Conservation (phyloP, 2,113 vertebrate genomes). For the Apistogramma diplotaenia region DNA sequence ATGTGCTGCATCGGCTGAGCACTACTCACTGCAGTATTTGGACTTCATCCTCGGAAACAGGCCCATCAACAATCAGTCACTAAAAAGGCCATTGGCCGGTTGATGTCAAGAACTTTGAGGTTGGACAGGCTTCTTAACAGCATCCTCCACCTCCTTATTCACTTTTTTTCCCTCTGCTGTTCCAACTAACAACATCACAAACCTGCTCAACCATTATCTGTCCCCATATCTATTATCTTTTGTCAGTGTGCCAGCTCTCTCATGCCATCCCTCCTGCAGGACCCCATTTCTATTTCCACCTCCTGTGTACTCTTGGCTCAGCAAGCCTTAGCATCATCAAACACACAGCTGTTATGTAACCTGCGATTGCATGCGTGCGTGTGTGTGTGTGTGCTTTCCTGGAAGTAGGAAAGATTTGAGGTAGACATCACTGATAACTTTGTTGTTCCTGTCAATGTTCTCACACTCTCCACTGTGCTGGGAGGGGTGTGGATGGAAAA, state of each 20-base stretch:
- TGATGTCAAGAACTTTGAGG: conserved; percentile 51
- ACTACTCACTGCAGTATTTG: not conserved
- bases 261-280: not conserved
- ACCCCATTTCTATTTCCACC: conserved; percentile 20
- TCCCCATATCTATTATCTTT: not conserved
- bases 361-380: conserved; percentile 1
- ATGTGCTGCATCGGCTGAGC: not conserved
- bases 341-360: conserved; percentile 40
- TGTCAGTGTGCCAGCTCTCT: not conserved
- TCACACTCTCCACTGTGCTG: conserved; percentile 6
- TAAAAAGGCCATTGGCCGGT: conserved; percentile 37
- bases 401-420: conserved; percentile 55
- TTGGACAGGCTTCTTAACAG: conserved; percentile 54
- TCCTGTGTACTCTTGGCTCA: not conserved
- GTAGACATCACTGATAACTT: conserved; percentile 64
- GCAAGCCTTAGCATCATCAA: conserved; percentile 8
- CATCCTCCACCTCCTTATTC: conserved; percentile 3
- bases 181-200: not conserved
- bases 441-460: conserved; percentile 49
- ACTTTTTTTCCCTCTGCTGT: not conserved
- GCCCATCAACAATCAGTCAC: conserved; percentile 27
- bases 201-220: conserved; percentile 11
- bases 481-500: conserved; percentile 29
- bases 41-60: conserved; percentile 29
- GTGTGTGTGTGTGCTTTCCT: conserved; percentile 30